These are phyloP conservation scores for Notospermus geniculatus DNA, from an alignment of 1,140 invertebrate species.

Conservation along the genomic window DNA sequence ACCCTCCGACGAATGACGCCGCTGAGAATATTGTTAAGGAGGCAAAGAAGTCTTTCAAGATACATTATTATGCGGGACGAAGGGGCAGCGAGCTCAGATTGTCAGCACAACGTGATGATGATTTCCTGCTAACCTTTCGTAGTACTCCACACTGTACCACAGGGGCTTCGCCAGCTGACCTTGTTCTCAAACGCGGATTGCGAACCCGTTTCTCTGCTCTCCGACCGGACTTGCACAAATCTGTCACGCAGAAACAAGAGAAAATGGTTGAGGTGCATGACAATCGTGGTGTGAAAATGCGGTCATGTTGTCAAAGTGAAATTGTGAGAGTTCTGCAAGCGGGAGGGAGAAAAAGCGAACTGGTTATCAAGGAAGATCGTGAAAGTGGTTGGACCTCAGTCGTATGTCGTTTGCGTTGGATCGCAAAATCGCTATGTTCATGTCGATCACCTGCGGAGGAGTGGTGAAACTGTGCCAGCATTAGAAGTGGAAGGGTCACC, in stretches of 20 bases:
- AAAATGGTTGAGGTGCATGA: constrained; percentile 9
- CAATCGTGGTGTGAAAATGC: constrained; percentile 6
- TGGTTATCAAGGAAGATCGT: background rate
- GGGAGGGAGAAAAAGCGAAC: background rate
- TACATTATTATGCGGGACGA: too few species aligned
- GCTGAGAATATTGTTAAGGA: constrained; percentile 30
- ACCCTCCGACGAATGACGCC: constrained; percentile 44
- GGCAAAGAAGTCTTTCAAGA: too few species aligned
- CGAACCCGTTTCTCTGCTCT: background rate
- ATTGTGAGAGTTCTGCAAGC: background rate
- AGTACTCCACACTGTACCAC: too few species aligned
- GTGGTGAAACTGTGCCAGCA: background rate
- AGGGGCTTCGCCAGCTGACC: too few species aligned
- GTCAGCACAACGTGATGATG: too few species aligned
- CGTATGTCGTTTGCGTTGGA: too few species aligned
- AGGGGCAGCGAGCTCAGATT: too few species aligned
- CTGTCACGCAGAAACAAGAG: background rate
- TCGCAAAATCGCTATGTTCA: background rate
- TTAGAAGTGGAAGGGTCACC: too few species aligned
- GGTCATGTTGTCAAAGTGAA: background rate
- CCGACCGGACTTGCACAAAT: background rate
- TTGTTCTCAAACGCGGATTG: too few species aligned
- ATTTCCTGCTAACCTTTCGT: too few species aligned
- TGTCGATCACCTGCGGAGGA: constrained; percentile 4
- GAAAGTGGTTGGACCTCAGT: background rate